These are phyloP conservation scores for Callionymus lyra DNA, from an alignment of 2,113 vertebrate genomes.

Conservation along the genomic window DNA sequence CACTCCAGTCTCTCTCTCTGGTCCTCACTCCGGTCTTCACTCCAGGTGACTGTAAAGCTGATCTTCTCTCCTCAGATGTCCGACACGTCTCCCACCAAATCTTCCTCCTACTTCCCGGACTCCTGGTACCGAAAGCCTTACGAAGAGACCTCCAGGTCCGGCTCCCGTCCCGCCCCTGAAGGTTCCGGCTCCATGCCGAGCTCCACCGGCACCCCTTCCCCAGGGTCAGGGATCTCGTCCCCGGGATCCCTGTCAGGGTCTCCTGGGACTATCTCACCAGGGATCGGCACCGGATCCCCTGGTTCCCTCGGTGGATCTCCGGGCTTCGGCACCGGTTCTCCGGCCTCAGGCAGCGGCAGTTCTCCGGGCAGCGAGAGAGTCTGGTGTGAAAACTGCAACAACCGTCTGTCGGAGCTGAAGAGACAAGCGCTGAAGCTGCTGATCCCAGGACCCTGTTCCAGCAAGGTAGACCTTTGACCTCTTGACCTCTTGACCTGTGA, in stretches of 20 bases:
- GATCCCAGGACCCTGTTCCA: slow-evolving; percentile 81
- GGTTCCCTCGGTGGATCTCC: slow-evolving; percentile 90
- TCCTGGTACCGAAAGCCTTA: slow-evolving; percentile 91
- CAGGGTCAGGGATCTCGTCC: slow-evolving; percentile 89
- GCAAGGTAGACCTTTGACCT: slow-evolving; percentile 86
- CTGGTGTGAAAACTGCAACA: slow-evolving; percentile 94
- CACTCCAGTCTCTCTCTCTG: not conserved
- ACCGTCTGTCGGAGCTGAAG: slow-evolving; percentile 88
- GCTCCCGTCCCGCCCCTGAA: slow-evolving; percentile 79
- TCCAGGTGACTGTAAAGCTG: not conserved
- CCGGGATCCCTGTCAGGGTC: slow-evolving; percentile 88
- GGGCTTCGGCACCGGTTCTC: slow-evolving; percentile 83
- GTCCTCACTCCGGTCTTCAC: not conserved
- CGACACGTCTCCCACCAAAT: slow-evolving; percentile 83
- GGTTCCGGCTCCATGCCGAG: slow-evolving; percentile 88
- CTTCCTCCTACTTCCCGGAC: slow-evolving; percentile 83
- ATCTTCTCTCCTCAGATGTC: slow-evolving; percentile 62
- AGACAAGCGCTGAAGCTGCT: slow-evolving; percentile 88
- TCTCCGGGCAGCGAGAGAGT: slow-evolving; percentile 89
- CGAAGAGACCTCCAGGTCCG: slow-evolving; percentile 79
- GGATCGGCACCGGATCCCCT: slow-evolving; percentile 85
- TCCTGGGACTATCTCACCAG: slow-evolving; percentile 83
- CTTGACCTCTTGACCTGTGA: no score
- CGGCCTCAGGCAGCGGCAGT: slow-evolving; percentile 86
- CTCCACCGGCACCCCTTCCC: slow-evolving; percentile 87